A percentile compares a stretch with the other conserved stretches of the same genome.
Conservation (phyloP, 30 jellyfish, hydroid and myxozoan species). For the Aurelia coerulea region DNA sequence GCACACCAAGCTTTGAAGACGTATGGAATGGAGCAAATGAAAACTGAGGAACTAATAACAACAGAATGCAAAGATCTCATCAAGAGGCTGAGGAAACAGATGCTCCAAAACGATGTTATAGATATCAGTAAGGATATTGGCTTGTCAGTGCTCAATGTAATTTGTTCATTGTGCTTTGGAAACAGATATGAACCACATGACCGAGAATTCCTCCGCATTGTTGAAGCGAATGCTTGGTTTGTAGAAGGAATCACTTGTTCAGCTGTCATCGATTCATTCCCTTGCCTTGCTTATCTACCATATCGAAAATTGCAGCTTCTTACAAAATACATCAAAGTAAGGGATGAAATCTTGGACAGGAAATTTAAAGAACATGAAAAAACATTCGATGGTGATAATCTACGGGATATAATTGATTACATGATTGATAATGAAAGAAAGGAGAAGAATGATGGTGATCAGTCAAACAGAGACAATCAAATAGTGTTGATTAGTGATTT, state of each 20-base stretch:
- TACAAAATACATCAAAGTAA: conserved; percentile 20
- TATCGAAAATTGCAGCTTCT: conserved; percentile 29
- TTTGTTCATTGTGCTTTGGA: conserved; percentile 58
- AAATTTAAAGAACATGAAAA: conserved; percentile 38
- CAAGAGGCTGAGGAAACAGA: conserved; percentile 12
- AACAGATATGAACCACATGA: conserved; percentile 29
- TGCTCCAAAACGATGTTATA: conserved; percentile 11
- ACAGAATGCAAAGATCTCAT: conserved; percentile 39
- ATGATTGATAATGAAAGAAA: conserved; percentile 3
- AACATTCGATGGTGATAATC: conserved; percentile 17
- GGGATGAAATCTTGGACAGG: conserved; percentile 52
- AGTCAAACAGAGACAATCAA: conserved; percentile 30
- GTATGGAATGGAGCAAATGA: neutral
- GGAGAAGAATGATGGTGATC: neutral
- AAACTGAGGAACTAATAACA: conserved; percentile 8
- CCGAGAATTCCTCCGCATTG: conserved; percentile 44
- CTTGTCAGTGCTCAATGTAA: conserved; percentile 44
- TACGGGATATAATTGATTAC: conserved; percentile 44
- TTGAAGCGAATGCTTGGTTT: conserved; percentile 37
- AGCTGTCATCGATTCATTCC: conserved; percentile 43
- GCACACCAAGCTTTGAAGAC: conserved; percentile 56
- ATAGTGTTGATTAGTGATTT: conserved; percentile 50
- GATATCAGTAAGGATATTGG: conserved; percentile 31
- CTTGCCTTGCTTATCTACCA: conserved; percentile 35
- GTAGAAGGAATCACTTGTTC: conserved; percentile 26